Evolutionary conservation across 1,140 invertebrate genomes (phyloP).

Genomic region (Drosophila pandora): DNA sequence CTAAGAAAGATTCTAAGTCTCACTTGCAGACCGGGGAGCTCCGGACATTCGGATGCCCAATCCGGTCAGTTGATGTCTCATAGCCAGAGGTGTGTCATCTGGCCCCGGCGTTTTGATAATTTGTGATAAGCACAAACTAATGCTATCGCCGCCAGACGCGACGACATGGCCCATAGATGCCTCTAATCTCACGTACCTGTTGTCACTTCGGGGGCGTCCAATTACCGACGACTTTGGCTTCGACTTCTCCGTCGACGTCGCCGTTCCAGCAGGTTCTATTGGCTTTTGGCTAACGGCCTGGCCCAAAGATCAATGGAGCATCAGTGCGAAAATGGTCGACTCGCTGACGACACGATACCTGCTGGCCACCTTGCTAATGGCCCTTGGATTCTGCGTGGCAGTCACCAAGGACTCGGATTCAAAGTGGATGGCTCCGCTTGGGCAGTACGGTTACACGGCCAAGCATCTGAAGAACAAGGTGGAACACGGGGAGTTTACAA

Average conservation of each 20-base stretch:
- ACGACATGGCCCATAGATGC: constrained; percentile 51
- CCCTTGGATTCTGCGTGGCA: constrained; percentile 9
- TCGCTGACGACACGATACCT: constrained; percentile 40
- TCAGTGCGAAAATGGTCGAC: constrained; percentile 68
- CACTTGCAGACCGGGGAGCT: background rate
- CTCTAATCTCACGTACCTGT: constrained; percentile 68
- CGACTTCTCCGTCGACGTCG: constrained; percentile 18
- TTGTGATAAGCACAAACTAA: constrained; percentile 56
- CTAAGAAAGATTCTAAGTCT: constrained; percentile 4
- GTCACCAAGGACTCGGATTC: constrained; percentile 16
- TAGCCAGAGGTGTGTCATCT: constrained; percentile 56
- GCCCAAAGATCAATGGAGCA: constrained; percentile 42
- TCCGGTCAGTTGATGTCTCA: constrained; percentile 35
- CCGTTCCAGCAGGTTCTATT: constrained; percentile 45
- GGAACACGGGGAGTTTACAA: constrained; percentile 68
- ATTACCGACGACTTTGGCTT: constrained; percentile 21
- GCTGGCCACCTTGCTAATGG: constrained; percentile 30
- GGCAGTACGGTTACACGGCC: constrained; percentile 50
- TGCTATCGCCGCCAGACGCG: constrained; percentile 61
- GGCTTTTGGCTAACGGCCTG: constrained; percentile 31
- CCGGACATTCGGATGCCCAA: background rate
- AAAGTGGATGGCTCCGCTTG: constrained; percentile 47
- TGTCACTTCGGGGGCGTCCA: constrained; percentile 32
- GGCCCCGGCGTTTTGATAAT: constrained; percentile 2
- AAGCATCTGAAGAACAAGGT: constrained; percentile 64